Conservation (phyloP, 2,888 invertebrate species). For the Gymnocheta viridis region DNA sequence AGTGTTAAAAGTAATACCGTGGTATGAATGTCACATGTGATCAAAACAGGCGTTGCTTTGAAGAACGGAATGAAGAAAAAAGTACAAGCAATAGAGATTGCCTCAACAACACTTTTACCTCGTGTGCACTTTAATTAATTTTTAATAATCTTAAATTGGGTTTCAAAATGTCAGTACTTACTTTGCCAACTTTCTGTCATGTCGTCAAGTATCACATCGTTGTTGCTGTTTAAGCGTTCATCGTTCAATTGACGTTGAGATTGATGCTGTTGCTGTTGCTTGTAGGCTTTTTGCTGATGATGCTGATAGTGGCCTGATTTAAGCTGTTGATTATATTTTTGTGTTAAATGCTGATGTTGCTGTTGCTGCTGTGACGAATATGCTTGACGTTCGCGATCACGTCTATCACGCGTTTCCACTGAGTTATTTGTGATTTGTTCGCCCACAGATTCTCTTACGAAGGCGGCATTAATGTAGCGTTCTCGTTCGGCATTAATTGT, state of each 20-base stretch:
- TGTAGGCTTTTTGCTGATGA: slow-evolving; percentile 67
- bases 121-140: too few species aligned
- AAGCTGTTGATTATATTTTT: slow-evolving; percentile 58
- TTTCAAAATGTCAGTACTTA: slow-evolving; percentile 74
- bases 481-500: slow-evolving; percentile 68
- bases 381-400: slow-evolving; percentile 71
- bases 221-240: slow-evolving; percentile 86
- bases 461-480: slow-evolving; percentile 63
- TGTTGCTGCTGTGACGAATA: slow-evolving; percentile 42
- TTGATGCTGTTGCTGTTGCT: slow-evolving; percentile 71
- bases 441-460: slow-evolving; percentile 61
- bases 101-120: too few species aligned
- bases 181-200: slow-evolving; percentile 92
- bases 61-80: too few species aligned
- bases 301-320: slow-evolving; percentile 48
- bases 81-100: too few species aligned
- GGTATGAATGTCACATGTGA: too few species aligned
- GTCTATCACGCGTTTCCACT: slow-evolving; percentile 71
- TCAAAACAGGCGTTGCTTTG: too few species aligned
- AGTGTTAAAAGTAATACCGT: too few species aligned
- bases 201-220: slow-evolving; percentile 93
- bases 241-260: slow-evolving; percentile 69
- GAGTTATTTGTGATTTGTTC: slow-evolving; percentile 47
- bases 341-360: slow-evolving; percentile 42
- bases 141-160: neutral